Evolutionary conservation across 2,888 invertebrate species (phyloP).

Genomic region (Ormyrus pomaceus): DNA sequence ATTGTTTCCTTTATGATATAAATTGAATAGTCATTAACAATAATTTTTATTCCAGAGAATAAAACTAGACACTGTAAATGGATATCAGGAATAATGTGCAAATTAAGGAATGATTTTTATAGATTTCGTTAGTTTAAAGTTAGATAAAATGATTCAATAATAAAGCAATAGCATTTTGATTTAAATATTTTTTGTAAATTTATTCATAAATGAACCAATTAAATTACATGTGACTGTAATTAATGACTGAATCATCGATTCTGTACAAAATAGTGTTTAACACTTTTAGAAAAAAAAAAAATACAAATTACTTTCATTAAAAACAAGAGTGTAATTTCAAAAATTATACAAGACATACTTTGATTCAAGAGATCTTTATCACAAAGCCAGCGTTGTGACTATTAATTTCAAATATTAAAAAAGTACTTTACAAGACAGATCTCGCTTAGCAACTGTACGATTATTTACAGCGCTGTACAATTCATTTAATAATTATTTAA

Average conservation of each 20-base stretch:
- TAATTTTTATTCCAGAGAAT: not conserved
- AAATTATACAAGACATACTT: not conserved
- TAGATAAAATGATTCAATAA: conserved; percentile 14
- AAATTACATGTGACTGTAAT: conserved; percentile 39
- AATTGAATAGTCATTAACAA: too few relatives aligned
- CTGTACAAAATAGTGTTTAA: conserved; percentile 39
- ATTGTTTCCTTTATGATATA: not conserved
- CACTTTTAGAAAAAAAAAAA: conserved; percentile 1
- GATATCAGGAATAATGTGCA: not conserved
- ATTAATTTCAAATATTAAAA: conserved; percentile 25
- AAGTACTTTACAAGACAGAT: conserved; percentile 30
- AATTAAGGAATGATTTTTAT: not conserved
- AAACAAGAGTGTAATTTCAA: conserved; percentile 9
- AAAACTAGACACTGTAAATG: not conserved
- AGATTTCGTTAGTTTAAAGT: conserved; percentile 16
- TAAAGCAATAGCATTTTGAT: conserved; percentile 29
- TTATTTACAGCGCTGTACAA: conserved; percentile 4
- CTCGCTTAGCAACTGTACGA: conserved; percentile 2
- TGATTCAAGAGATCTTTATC: conserved; percentile 11
- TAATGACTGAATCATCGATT: conserved; percentile 42
- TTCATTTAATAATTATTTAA: conserved; percentile 21
- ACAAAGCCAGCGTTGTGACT: conserved; percentile 2
- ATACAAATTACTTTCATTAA: conserved; percentile 23
- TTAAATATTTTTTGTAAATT: conserved; percentile 31
- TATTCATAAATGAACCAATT: conserved; percentile 38